Conservation (phyloP, 2,888 invertebrate species). For the Drepana falcataria region DNA sequence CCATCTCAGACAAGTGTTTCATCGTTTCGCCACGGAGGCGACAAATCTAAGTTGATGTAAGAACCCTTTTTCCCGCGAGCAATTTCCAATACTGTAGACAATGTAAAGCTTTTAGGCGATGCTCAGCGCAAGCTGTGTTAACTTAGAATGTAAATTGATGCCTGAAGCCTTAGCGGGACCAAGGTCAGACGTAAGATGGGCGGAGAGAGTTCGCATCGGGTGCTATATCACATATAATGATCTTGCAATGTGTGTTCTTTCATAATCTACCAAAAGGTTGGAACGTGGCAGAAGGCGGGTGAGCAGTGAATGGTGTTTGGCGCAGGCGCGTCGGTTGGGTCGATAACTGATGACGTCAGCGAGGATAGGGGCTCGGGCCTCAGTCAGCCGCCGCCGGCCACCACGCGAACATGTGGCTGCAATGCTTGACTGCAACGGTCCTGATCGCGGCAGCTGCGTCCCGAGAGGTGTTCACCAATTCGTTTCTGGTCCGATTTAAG, state of each 20-base stretch:
- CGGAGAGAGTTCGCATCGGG: constrained; percentile 23
- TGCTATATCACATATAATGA: constrained; percentile 44
- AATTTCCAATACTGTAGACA: constrained; percentile 9
- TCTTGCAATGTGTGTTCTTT: constrained; percentile 42
- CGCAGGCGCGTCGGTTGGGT: constrained; percentile 62
- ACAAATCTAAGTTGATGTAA: no score
- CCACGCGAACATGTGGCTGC: constrained; percentile 67
- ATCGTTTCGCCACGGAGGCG: no score
- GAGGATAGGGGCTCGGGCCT: constrained; percentile 41
- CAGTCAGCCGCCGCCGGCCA: constrained; percentile 70
- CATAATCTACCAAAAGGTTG: constrained; percentile 46
- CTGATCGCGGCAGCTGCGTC: constrained; percentile 60
- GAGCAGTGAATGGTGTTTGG: constrained; percentile 33
- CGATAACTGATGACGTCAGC: constrained; percentile 73
- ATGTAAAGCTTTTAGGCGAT: constrained; percentile 22
- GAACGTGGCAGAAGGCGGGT: constrained; percentile 21
- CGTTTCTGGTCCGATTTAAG: constrained; percentile 94
- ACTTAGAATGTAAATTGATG: constrained; percentile 9
- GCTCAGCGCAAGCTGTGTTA: constrained; percentile 20
- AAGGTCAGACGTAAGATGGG: constrained; percentile 19
- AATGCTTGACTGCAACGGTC: constrained; percentile 64
- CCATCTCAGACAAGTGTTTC: no score
- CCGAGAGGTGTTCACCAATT: constrained; percentile 93
- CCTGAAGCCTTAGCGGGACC: constrained; percentile 15
- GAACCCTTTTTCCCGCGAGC: constrained; percentile 6